phyloP scores from a whole-genome alignment of 2,797 vertebrate genomes.

The Champsocephalus esox region DNA sequence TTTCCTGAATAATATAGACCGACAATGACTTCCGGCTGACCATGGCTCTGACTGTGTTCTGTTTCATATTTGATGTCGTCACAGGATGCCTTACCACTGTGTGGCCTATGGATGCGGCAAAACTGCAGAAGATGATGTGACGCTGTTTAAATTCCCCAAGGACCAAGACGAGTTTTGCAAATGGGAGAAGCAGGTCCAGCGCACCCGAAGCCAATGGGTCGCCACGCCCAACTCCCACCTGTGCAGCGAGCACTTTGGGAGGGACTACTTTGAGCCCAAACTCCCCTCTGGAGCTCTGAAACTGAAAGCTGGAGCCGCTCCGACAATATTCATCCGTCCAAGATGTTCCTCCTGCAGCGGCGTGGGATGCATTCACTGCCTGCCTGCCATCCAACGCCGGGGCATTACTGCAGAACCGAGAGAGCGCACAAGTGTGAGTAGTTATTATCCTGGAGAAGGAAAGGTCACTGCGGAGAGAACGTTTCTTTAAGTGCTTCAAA shows the following conservation, averaged over 20 bases:
- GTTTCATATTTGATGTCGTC: too few relatives aligned
- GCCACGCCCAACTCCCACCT: slow-evolving; percentile 79
- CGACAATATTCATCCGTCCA: slow-evolving; percentile 82
- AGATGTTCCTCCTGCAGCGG: slow-evolving; percentile 74
- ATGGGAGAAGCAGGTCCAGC: slow-evolving; percentile 87
- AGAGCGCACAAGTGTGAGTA: slow-evolving; percentile 61
- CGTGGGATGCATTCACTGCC: slow-evolving; percentile 63
- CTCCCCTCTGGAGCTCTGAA: slow-evolving; percentile 50
- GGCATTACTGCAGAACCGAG: slow-evolving; percentile 35
- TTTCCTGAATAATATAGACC: too few relatives aligned
- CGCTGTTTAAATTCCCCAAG: slow-evolving; percentile 83
- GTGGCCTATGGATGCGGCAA: slow-evolving; percentile 85
- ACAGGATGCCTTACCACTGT: slow-evolving; percentile 81
- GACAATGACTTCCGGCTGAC: too few relatives aligned
- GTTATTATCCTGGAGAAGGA: not conserved
- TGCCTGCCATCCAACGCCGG: slow-evolving; percentile 63
- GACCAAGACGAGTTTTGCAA: slow-evolving; percentile 77
- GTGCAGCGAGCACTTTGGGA: slow-evolving; percentile 86
- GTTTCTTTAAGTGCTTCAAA: slow-evolving; percentile 11
- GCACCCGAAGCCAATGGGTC: slow-evolving; percentile 75
- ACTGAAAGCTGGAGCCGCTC: slow-evolving; percentile 79
- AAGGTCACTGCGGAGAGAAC: not conserved
- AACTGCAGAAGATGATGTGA: slow-evolving; percentile 76
- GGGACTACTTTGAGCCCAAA: slow-evolving; percentile 82
- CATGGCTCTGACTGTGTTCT: too few relatives aligned